These are phyloP conservation scores for Maniola hyperantus DNA, from an alignment of 2,888 invertebrate genomes.

Conservation along the genomic window DNA sequence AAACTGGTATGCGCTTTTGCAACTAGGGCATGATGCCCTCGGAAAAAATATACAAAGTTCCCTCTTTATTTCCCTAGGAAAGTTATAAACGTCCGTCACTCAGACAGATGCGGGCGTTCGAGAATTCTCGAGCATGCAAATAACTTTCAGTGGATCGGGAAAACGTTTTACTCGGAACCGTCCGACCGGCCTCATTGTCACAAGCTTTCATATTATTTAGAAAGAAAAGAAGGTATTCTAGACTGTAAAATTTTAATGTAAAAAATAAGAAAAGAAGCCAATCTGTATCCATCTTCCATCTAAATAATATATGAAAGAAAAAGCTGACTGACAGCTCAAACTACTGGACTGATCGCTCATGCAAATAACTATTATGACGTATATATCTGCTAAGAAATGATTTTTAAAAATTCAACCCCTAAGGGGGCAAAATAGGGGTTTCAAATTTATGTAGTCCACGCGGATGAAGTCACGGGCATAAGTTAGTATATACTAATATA, in stretches of 20 bases:
- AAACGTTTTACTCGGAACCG: slow-evolving; percentile 14
- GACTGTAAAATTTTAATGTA: neutral
- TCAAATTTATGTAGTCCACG: too few species aligned
- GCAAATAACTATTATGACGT: too few species aligned
- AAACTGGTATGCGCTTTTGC: neutral
- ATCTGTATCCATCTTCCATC: too few species aligned
- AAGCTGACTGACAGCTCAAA: too few species aligned
- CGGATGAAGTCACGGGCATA: too few species aligned
- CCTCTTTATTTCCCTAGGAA: slow-evolving; percentile 25
- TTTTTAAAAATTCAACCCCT: too few species aligned
- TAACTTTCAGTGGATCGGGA: slow-evolving; percentile 23
- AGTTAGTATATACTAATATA: too few species aligned
- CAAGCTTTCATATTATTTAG: slow-evolving; percentile 6
- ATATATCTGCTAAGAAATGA: too few species aligned
- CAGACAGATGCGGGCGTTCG: slow-evolving; percentile 8
- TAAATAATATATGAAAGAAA: too few species aligned
- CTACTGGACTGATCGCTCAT: too few species aligned
- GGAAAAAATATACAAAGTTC: slow-evolving; percentile 3
- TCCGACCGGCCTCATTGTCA: slow-evolving; percentile 12
- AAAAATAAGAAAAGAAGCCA: too few species aligned
- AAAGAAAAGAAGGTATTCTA: neutral
- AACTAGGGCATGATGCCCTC: neutral
- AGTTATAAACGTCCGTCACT: slow-evolving; percentile 29
- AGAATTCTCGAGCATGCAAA: slow-evolving; percentile 23
- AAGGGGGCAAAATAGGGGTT: too few species aligned